Evolutionary conservation across 2,113 vertebrate species (phyloP).

Genomic region (Promerops cafer): DNA sequence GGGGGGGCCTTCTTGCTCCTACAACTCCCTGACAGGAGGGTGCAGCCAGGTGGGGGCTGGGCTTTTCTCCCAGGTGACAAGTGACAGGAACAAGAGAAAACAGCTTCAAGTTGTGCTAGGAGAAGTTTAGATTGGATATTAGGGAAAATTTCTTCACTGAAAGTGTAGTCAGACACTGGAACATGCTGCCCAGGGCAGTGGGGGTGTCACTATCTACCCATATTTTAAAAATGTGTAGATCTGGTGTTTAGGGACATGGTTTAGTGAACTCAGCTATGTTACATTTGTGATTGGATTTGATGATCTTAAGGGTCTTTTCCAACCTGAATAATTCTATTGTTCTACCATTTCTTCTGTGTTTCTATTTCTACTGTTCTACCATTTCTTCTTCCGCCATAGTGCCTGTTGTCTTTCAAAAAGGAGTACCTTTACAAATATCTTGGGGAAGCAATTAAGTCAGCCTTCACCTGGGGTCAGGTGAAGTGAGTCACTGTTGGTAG

Average conservation of each 20-base stretch:
- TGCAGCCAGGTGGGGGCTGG: accelerated
- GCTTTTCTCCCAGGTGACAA: background rate
- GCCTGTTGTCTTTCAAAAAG: background rate
- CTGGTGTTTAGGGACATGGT: background rate
- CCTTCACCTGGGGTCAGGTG: background rate
- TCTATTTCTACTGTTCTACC: background rate
- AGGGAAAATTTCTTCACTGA: background rate
- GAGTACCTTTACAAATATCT: background rate
- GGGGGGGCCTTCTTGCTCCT: background rate
- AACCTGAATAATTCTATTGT: background rate
- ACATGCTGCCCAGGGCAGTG: background rate
- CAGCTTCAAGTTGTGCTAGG: background rate
- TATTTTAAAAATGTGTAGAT: background rate
- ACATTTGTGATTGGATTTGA: background rate
- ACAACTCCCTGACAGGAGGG: background rate
- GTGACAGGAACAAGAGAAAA: background rate
- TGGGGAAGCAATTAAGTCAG: background rate
- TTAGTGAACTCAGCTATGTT: background rate
- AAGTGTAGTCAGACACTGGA: background rate
- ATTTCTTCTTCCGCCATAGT: background rate
- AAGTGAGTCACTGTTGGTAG: background rate
- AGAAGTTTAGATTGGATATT: background rate
- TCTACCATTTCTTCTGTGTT: background rate
- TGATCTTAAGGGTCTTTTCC: background rate
- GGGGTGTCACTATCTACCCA: background rate